Evolutionary conservation across 2,113 vertebrate species (phyloP), one percentile per base, ranked within the genome.

Genomic region (Sturnira hondurensis): DNA sequence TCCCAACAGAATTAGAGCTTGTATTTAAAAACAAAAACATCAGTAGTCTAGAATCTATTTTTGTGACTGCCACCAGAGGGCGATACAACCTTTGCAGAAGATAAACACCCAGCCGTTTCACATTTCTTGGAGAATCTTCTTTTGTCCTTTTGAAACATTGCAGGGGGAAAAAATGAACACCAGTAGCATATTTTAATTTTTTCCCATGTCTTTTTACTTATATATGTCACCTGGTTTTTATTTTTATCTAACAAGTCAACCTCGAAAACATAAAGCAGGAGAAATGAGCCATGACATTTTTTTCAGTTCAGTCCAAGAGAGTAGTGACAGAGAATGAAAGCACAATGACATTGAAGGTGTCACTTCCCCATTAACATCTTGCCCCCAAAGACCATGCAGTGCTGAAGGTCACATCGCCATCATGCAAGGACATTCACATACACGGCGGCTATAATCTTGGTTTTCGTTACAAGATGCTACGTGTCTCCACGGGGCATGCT

Each of bases 51-150:
- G 71, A 85, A 71, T 3, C 45, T 24, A 28, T 93, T 88, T 68
- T 67, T 2, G 1, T 3, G 1, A 61, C 10, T 11, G 61, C 91
- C 97, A 97, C 97, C 56, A 98, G 97, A 97, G 96, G 95, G 96
- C 78, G 61, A 45, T 50, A 33, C 19, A 95, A 87, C 74, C 97
- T 86, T 92, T 91, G 63, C 26, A 78, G 91, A 95, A 41, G n/a
- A 58, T 43, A 36, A 92, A 95, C 43, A 14, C 1, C 0, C 19
- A 20, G 56, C 8, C 22, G 15, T 19, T 17, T 56, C n/a, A 43
- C 31, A 16, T 41, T 36, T 54, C 2, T 17, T 43, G 33, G 43
- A 9, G 26, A 63, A 10, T 17, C 45, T 71, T 54, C 19, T 20
- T 54, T 54, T 54, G 6, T 54, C 19, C 20, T 82, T 31, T 70